A percentile compares a stretch with the other conserved stretches of the same genome.
Conservation (phyloP, 2,888 invertebrate genomes). For the Onthophagus sagittarius region DNA sequence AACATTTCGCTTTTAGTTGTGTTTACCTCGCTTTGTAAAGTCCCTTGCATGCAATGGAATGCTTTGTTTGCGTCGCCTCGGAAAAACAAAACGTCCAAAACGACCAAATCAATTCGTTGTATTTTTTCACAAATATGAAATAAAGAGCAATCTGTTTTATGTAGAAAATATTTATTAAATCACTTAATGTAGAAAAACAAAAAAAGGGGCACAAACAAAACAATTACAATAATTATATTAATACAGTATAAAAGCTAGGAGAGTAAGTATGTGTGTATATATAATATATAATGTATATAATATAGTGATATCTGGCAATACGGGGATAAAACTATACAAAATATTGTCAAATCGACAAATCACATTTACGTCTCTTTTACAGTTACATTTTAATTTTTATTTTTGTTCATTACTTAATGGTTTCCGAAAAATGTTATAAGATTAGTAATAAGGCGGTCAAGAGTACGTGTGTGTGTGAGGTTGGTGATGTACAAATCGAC, state of each 20-base stretch:
- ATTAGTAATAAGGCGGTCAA: slow-evolving; percentile 17
- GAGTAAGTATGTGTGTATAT: slow-evolving; percentile 21
- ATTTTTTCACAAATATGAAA: neutral
- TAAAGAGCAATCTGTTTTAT: neutral
- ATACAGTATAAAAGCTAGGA: slow-evolving; percentile 30
- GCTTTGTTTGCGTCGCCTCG: neutral
- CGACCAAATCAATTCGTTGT: neutral
- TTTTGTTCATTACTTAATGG: neutral
- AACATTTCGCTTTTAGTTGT: neutral
- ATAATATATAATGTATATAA: slow-evolving; percentile 18
- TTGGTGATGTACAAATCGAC: slow-evolving; percentile 20
- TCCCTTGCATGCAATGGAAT: neutral
- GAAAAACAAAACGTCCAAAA: neutral
- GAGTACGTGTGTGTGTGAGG: slow-evolving; percentile 15
- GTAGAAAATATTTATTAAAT: slow-evolving; percentile 25
- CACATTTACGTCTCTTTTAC: slow-evolving; percentile 17
- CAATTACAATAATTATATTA: slow-evolving; percentile 26
- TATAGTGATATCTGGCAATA: slow-evolving; percentile 21
- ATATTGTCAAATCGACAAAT: slow-evolving; percentile 29
- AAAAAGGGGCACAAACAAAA: slow-evolving; percentile 23
- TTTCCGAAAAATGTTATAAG: slow-evolving; percentile 13
- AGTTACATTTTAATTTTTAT: neutral
- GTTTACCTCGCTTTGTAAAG: neutral
- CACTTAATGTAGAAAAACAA: slow-evolving; percentile 30
- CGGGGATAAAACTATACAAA: slow-evolving; percentile 25